Conservation (phyloP, 2,797 vertebrate species). For the Mormyrus proboscirostris region DNA sequence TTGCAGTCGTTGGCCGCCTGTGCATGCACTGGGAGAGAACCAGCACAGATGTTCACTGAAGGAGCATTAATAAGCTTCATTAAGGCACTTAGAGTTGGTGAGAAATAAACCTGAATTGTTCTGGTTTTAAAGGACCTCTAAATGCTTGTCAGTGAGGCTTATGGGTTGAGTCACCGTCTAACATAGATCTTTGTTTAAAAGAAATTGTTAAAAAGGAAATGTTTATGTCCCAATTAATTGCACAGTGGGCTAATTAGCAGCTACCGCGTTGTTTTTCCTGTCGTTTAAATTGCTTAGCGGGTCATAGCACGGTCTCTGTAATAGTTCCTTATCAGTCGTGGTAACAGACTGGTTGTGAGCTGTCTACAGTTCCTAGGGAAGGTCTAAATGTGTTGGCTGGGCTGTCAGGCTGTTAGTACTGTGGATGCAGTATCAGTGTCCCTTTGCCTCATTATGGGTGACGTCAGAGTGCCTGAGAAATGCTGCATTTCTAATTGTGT, state of each 20-base stretch:
- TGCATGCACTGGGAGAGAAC: background rate
- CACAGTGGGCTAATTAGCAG: background rate
- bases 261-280: background rate
- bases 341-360: background rate
- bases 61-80: background rate
- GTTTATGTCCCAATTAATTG: background rate
- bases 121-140: background rate
- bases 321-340: background rate
- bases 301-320: background rate
- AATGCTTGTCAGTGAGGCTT: background rate
- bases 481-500: background rate
- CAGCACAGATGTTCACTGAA: background rate
- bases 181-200: background rate
- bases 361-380: background rate
- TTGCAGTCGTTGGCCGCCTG: background rate
- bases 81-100: background rate
- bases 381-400: background rate
- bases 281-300: background rate
- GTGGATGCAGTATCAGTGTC: background rate
- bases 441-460: background rate
- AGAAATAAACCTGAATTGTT: background rate
- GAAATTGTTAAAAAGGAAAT: background rate
- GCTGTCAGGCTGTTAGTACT: background rate
- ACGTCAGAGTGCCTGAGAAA: background rate
- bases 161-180: background rate